Conservation (phyloP, 2,113 vertebrate species). For the Calidris pugnax region DNA sequence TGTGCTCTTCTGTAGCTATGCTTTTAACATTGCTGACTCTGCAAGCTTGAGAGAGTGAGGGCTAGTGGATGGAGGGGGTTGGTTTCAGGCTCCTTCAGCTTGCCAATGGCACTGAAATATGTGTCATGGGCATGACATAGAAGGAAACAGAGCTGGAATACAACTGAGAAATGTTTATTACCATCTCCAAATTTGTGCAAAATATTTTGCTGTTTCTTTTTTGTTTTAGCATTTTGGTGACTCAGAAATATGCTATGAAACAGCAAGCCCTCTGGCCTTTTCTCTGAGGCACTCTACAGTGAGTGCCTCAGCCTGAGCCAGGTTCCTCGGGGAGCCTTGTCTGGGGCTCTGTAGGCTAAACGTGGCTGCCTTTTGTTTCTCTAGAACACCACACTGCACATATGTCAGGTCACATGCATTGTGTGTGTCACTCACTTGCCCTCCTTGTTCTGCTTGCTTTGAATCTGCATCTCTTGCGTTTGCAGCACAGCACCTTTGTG, state of each 20-base stretch:
- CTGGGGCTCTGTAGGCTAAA: background rate
- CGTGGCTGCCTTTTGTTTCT: background rate
- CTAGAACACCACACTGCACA: background rate
- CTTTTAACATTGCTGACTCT: background rate
- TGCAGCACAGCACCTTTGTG: background rate
- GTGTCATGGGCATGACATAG: accelerated
- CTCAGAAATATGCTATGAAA: background rate
- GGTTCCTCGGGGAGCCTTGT: background rate
- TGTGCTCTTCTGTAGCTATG: background rate
- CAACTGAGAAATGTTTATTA: background rate
- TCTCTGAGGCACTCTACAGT: background rate
- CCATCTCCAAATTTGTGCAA: background rate
- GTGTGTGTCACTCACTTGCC: background rate
- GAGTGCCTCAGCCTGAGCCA: background rate
- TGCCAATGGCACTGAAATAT: background rate
- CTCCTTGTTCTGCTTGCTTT: background rate
- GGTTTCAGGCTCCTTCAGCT: background rate
- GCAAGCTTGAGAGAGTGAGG: background rate
- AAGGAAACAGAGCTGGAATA: background rate
- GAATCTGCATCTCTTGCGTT: background rate
- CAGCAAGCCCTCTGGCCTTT: background rate
- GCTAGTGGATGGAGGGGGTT: background rate
- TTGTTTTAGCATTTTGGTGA: background rate
- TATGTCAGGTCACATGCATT: background rate
- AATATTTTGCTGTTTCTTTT: background rate